These are phyloP conservation scores for Platypus cylindrus DNA, from an alignment of 2,888 invertebrate genomes.

Conservation along the genomic window DNA sequence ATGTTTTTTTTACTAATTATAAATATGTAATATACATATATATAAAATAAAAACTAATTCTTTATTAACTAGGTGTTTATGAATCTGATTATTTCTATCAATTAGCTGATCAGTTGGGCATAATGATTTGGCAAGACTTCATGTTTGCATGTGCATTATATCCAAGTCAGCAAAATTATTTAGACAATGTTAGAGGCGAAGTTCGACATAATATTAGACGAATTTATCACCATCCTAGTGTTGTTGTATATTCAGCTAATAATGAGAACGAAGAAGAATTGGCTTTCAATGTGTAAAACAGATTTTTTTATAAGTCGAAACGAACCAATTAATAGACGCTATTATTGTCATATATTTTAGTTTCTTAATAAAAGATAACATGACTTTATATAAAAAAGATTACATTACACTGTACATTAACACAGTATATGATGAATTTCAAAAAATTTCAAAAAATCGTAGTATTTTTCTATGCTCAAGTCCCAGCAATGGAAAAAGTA, in stretches of 20 bases:
- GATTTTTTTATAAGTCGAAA: too few species aligned
- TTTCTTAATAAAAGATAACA: conserved; percentile 36
- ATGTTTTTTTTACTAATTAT: too few species aligned
- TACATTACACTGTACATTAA: conserved; percentile 74
- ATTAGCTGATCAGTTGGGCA: conserved; percentile 74
- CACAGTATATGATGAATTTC: conserved; percentile 54
- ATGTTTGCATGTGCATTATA: conserved; percentile 97
- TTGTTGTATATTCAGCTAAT: conserved; percentile 88
- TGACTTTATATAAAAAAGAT: conserved; percentile 41
- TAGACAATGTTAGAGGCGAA: conserved; percentile 61
- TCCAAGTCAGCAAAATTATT: conserved; percentile 59
- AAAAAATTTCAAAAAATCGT: conserved; percentile 47
- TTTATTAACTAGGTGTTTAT: conserved; percentile 57
- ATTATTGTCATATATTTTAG: conserved; percentile 23
- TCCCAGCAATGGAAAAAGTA: conserved; percentile 74
- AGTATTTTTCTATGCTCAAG: conserved; percentile 58
- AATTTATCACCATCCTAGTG: conserved; percentile 74
- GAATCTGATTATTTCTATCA: conserved; percentile 84
- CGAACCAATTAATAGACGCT: too few species aligned
- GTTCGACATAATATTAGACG: conserved; percentile 68
- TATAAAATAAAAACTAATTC: conserved; percentile 1
- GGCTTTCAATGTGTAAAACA: conserved; percentile 59
- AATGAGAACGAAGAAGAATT: conserved; percentile 94
- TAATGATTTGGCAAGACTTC: conserved; percentile 95
- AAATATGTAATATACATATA: too few species aligned